Percentiles rank a stretch among this genome's conserved stretches.
These are phyloP conservation scores for Heliconius hewitsoni DNA, from an alignment of 1,140 invertebrate genomes.

Conservation along the genomic window DNA sequence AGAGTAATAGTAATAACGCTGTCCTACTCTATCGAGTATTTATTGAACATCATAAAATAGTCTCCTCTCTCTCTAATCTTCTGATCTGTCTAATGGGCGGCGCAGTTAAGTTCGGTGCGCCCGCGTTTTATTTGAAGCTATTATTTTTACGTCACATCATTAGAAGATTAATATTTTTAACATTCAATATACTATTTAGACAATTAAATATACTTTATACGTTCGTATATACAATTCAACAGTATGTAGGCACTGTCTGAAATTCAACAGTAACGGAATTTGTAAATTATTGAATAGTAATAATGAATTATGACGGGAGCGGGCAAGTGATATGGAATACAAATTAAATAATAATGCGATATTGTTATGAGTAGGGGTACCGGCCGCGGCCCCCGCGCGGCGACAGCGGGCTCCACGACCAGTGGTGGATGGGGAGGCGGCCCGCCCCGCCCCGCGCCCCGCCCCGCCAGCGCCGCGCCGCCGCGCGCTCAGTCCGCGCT, in stretches of 20 bases:
- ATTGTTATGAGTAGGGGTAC: conserved; percentile 68
- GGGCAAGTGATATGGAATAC: conserved; percentile 62
- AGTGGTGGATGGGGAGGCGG: conserved; percentile 62
- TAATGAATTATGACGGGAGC: conserved; percentile 52
- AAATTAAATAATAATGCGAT: conserved; percentile 67
- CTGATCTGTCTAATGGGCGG: conserved; percentile 68
- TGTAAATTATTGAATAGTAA: conserved; percentile 45
- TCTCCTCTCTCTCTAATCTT: conserved; percentile 60
- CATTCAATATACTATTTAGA: background rate
- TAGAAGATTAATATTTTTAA: background rate
- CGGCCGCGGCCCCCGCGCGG: conserved; percentile 37
- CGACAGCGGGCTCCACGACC: conserved; percentile 63
- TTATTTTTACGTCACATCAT: background rate
- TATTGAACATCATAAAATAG: conserved; percentile 32
- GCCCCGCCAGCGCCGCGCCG: conserved; percentile 34
- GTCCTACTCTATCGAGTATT: conserved; percentile 47
- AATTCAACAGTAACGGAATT: conserved; percentile 32
- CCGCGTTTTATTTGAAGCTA: conserved; percentile 37
- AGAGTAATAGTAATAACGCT: conserved; percentile 24
- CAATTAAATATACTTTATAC: background rate
- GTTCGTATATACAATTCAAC: background rate
- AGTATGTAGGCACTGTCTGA: background rate
- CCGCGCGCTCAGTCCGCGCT: conserved; percentile 68
- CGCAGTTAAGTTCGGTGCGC: conserved; percentile 39
- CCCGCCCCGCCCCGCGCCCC: conserved; percentile 52